Base-by-base conservation (phyloP, 2,113 vertebrate genomes). In the Nymphicus hollandicus region DNA sequence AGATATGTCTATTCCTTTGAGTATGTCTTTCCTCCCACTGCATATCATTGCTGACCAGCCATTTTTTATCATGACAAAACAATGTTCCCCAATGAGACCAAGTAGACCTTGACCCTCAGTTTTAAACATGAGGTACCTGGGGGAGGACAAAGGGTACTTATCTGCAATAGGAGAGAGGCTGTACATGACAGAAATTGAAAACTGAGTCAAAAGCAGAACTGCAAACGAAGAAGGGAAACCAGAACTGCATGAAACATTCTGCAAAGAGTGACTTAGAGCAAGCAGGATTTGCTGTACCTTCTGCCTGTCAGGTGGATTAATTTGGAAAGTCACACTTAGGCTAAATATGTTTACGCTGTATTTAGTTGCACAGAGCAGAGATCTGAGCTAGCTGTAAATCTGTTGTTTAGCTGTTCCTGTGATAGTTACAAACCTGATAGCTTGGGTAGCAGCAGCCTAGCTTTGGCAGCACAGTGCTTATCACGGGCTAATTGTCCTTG, bases 291-390 rank as follows among this genome's bases (percentile, higher is more conserved):
- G 73, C 86, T 85, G 86, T 27, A 87, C 83, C 73, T 97, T 74
- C 77, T 6, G 52, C 93, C 65, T 89, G 81, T 60, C 93, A 93
- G 96, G 93, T 94, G 84, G 89, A 92, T 85, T 86, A 89, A 95
- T 93, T 79, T 95, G 94, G 91, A 46, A 93, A 95, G 84, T 95
- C 83, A 72, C 78, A 89, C 83, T 88, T 88, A n/a, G 53, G 70
- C 93, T 95, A 95, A 88, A 88, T 94, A 81, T 77, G 88, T 81
- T 95, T 91, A 86, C 58, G 53, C 74, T 90, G 71, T 33, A 65
- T 85, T 93, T 90, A 95, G 90, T 49, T 80, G 74, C 85, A 77
- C 44, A 71, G 77, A 92, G 64, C 46, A 82, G 74, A 63, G 79
- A 88, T 70, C 63, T 44, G 68, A 86, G 71, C 41, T 86, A 77